Conservation (phyloP, 2,797 vertebrate genomes). For the Sebastes itinus region DNA sequence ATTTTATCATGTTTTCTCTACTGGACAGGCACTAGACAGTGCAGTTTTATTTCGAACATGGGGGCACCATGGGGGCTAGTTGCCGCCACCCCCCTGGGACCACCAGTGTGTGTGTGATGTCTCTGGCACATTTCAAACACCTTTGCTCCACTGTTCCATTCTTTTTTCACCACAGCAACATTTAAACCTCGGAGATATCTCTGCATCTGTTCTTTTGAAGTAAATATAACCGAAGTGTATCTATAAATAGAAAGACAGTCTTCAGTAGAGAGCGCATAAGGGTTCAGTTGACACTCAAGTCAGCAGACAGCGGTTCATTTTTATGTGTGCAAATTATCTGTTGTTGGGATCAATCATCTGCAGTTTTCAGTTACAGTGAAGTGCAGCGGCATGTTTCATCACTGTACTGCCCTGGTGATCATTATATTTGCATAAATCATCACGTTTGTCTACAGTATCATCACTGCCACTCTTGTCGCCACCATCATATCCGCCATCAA, state of each 20-base stretch:
- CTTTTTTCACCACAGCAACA: not conserved
- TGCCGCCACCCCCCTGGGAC: too few species aligned
- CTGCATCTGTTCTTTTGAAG: not conserved
- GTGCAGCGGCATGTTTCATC: not conserved
- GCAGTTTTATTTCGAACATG: too few species aligned
- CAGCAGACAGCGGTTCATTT: not conserved
- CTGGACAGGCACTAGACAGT: too few species aligned
- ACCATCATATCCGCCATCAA: not conserved
- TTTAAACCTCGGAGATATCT: not conserved
- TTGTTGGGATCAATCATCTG: conserved; percentile 1
- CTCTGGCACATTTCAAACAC: not conserved
- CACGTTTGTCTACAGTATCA: conserved; percentile 1
- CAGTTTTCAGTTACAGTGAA: conserved; percentile 1
- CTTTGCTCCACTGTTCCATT: not conserved
- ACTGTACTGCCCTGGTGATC: not conserved
- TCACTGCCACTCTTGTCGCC: not conserved
- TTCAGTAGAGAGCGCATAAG: not conserved
- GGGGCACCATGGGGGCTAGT: too few species aligned
- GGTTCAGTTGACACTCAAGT: not conserved
- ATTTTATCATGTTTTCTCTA: too few species aligned
- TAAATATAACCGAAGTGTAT: not conserved
- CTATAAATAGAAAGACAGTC: not conserved
- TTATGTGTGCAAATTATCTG: not conserved
- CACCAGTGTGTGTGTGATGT: not conserved
- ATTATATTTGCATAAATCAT: conserved; percentile 15